Conservation (phyloP, 2,888 invertebrate genomes). For the Luffia ferchaultella region DNA sequence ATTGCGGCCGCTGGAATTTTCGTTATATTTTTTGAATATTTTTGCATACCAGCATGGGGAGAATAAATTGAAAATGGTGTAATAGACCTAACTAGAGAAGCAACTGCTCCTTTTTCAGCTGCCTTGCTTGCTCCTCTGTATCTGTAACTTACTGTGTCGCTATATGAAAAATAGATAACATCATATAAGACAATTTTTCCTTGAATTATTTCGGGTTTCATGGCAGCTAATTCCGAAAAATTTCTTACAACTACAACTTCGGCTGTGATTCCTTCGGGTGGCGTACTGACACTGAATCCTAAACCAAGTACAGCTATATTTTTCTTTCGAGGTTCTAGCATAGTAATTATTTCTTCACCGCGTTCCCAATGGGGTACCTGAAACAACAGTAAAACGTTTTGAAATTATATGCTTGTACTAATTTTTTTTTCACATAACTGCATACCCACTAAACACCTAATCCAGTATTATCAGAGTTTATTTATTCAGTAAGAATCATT, state of each 20-base stretch:
- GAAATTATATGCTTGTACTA: too few species aligned
- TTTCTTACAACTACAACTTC: constrained; percentile 69
- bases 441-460: too few species aligned
- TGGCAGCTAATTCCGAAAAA: constrained; percentile 64
- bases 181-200: constrained; percentile 76
- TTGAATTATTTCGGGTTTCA: constrained; percentile 43
- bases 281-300: constrained; percentile 70
- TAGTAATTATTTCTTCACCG: constrained; percentile 65
- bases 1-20: constrained; percentile 72
- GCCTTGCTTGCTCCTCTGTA: constrained; percentile 65
- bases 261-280: constrained; percentile 67
- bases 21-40: constrained; percentile 49
- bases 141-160: constrained; percentile 66
- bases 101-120: constrained; percentile 70
- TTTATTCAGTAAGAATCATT: too few species aligned
- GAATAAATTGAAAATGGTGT: constrained; percentile 72
- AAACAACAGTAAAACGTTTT: too few species aligned
- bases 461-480: too few species aligned
- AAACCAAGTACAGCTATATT: constrained; percentile 67
- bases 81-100: constrained; percentile 69
- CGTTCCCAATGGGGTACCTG: constrained; percentile 30
- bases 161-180: constrained; percentile 65
- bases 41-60: constrained; percentile 73
- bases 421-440: too few species aligned
- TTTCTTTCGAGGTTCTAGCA: constrained; percentile 61